These are phyloP conservation scores for Acipenser transmontanus DNA, from an alignment of 2,797 vertebrate genomes.

Conservation along the genomic window DNA sequence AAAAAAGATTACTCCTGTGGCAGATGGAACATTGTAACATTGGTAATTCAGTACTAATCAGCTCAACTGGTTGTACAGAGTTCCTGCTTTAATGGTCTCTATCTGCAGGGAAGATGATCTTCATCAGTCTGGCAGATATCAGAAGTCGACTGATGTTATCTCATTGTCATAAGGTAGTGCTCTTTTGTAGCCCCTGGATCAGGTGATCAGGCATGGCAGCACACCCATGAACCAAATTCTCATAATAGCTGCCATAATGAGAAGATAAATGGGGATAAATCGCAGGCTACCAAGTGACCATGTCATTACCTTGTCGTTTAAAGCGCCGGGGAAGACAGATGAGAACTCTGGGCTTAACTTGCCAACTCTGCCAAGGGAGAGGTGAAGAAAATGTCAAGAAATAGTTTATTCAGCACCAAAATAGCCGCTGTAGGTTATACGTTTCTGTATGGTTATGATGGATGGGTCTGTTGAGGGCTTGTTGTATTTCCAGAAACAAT, in stretches of 20 bases:
- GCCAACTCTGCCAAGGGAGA: conserved; percentile 31
- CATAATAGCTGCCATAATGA: conserved; percentile 37
- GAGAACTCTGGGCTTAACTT: conserved; percentile 45
- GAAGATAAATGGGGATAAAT: conserved; percentile 49
- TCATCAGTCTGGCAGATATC: conserved; percentile 28
- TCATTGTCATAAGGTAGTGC: neutral
- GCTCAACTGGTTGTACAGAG: conserved; percentile 29
- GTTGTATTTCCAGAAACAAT: conserved; percentile 19
- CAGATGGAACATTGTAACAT: conserved; percentile 47
- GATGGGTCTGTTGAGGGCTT: conserved; percentile 15
- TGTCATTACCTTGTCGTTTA: conserved; percentile 33
- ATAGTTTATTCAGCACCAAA: conserved; percentile 18
- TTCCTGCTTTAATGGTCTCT: conserved; percentile 36
- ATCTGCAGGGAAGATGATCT: conserved; percentile 44
- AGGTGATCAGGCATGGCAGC: conserved; percentile 20
- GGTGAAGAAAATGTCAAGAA: conserved; percentile 32
- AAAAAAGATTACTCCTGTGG: conserved; percentile 33
- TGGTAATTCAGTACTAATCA: conserved; percentile 46
- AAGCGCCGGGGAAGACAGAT: conserved; percentile 39
- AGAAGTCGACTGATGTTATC: conserved; percentile 18
- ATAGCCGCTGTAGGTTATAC: conserved; percentile 25
- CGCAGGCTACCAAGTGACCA: conserved; percentile 38
- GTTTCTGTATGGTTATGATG: conserved; percentile 31
- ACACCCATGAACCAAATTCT: conserved; percentile 32
- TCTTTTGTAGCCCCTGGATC: conserved; percentile 21